Evolutionary conservation across 2,888 invertebrate genomes (phyloP).

Genomic region (Clunio marinus): DNA sequence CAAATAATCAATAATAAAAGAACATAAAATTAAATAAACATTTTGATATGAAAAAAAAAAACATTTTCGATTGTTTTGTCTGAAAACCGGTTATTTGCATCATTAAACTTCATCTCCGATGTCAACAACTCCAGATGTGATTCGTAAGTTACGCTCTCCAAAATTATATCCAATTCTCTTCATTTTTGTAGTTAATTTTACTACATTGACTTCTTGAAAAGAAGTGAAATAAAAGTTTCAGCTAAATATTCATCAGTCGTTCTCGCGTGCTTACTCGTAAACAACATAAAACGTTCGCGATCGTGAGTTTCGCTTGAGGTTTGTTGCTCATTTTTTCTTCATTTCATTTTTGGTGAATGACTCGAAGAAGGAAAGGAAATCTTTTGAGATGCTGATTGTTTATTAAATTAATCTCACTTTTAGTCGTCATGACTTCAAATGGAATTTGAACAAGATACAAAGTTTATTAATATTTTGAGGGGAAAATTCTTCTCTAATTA

Average conservation of each 20-base stretch:
- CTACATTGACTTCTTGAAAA: not conserved
- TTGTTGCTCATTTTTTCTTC: not conserved
- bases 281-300: conserved; percentile 16
- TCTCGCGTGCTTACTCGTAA: conserved; percentile 23
- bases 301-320: not conserved
- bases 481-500: not conserved
- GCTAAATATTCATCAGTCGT: conserved; percentile 3
- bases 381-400: not conserved
- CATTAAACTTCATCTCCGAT: too few relatives aligned
- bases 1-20: not conserved
- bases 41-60: not conserved
- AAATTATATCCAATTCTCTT: not conserved
- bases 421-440: not conserved
- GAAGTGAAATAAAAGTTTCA: not conserved
- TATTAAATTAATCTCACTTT: too few relatives aligned
- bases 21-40: not conserved
- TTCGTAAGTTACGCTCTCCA: not conserved
- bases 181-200: not conserved
- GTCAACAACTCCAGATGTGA: not conserved
- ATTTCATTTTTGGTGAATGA: not conserved
- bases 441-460: not conserved
- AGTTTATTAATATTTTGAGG: not conserved
- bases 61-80: too few relatives aligned
- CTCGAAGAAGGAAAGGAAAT: not conserved
- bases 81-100: conserved; percentile 2